Evolutionary conservation across 2,113 vertebrate species (phyloP), one percentile per base, ranked within the genome.

Genomic region (Fregetta grallaria): DNA sequence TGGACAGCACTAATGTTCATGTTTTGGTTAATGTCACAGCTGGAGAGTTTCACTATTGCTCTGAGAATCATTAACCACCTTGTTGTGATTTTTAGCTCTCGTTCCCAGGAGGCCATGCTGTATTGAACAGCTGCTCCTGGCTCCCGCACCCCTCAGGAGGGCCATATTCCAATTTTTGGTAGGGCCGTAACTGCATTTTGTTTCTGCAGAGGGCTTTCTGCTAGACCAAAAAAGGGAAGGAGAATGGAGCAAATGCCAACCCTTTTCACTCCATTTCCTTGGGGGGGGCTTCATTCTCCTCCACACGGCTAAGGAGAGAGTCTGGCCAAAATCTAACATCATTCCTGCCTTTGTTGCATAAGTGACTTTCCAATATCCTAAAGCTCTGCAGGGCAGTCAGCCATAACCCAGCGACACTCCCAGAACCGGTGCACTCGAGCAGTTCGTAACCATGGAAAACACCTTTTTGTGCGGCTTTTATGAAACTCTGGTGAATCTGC

Each of bases 51-150:
- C 96, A 94, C 87, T 95, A 90, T 89, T 92, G 95, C 94, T 94
- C 95, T 74, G 92, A 96, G 95, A 97, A 95, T 92, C 94, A 90
- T 96, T 97, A 95, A 96, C 92, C 95, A 97, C 96, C 97, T 96
- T 97, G 95, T 90, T 95, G 91, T 95, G 95, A 95, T 96, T 94
- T 97, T 94, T 91, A 95, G 96, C 94, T 92, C 71, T 92, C 6
- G 1, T 58, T 96, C 93, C 92, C 97, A 87, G 91, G 94, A 95
- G 95, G 86, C 89, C 58, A 15, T 12, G 81, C 89, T 72, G 87
- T 92, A 96, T 94, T 94, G 94, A 97, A 92, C 95, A 97, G 97
- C 95, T 97, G 95, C 95, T 97, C 93, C 96, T 97, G 97, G 96
- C 94, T 95, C 93, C 94, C 21, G 84, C 84, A 92, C 90, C 91